Evolutionary conservation across 2,888 invertebrate species (phyloP).

Genomic region (Cordylochernes scorpioides): DNA sequence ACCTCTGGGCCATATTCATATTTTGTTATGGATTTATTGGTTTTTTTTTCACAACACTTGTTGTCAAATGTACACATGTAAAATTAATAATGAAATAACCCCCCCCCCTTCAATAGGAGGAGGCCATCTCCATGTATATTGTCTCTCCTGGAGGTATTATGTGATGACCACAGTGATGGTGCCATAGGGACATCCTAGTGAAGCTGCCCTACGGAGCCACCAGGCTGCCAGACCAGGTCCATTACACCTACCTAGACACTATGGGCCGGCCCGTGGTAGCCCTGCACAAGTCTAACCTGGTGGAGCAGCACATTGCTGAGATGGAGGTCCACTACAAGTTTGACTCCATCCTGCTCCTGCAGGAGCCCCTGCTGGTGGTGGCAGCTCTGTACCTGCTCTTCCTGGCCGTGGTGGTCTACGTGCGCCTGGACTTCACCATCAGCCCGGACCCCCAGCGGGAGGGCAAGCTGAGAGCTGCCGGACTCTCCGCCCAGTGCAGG

Average conservation of each 20-base stretch:
- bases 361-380: constrained; percentile 72
- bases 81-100: too few relatives aligned
- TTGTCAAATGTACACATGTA: too few relatives aligned
- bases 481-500: constrained; percentile 30
- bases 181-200: constrained; percentile 39
- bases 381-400: constrained; percentile 68
- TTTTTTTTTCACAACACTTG: too few relatives aligned
- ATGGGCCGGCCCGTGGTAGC: constrained; percentile 72
- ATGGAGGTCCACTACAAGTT: constrained; percentile 70
- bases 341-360: constrained; percentile 54
- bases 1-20: too few relatives aligned
- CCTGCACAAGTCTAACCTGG: constrained; percentile 48
- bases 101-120: too few relatives aligned
- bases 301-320: constrained; percentile 85
- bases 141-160: neutral
- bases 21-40: too few relatives aligned
- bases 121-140: too few relatives aligned
- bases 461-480: constrained; percentile 24
- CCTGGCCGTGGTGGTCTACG: constrained; percentile 66
- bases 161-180: neutral
- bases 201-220: constrained; percentile 52
- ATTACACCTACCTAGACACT: constrained; percentile 82
- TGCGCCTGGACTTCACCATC: constrained; percentile 84
- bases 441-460: constrained; percentile 28
- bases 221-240: constrained; percentile 41